These are phyloP conservation scores for Pseudochirops corinnae DNA, from an alignment of 2,797 vertebrate species.

Conservation along the genomic window DNA sequence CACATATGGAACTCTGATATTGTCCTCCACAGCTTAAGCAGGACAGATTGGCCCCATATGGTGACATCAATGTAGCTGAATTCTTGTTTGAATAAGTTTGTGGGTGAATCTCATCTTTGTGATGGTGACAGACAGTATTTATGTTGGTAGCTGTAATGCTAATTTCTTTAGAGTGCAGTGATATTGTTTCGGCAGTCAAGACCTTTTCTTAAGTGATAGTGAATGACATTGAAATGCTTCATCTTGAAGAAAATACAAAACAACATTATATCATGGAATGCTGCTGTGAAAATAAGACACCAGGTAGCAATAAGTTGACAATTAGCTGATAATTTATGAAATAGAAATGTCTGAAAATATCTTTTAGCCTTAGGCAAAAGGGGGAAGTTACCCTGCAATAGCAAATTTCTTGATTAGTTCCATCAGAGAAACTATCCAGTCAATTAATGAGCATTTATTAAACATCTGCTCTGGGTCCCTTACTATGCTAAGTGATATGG, in stretches of 20 bases:
- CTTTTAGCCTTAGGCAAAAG: neutral
- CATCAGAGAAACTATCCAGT: neutral
- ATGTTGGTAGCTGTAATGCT: slow-evolving; percentile 55
- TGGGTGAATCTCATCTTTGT: slow-evolving; percentile 34
- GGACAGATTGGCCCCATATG: slow-evolving; percentile 62
- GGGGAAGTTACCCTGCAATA: neutral
- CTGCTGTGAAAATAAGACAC: slow-evolving; percentile 41
- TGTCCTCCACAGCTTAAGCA: slow-evolving; percentile 40
- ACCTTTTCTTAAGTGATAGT: slow-evolving; percentile 53
- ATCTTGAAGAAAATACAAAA: neutral
- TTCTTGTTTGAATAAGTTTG: slow-evolving; percentile 16
- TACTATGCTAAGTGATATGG: neutral
- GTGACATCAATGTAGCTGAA: slow-evolving; percentile 6
- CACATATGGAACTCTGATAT: slow-evolving; percentile 50
- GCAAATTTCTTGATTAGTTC: neutral
- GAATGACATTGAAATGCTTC: slow-evolving; percentile 52
- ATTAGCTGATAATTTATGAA: neutral
- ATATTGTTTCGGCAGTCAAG: slow-evolving; percentile 48
- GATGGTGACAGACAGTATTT: slow-evolving; percentile 23
- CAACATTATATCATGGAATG: neutral
- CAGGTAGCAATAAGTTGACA: neutral
- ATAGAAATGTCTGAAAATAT: neutral
- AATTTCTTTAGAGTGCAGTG: slow-evolving; percentile 24
- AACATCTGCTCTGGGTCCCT: neutral
- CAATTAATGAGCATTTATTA: neutral